Base-by-base conservation (phyloP, 1,140 invertebrate species). In the Prorops nasuta region DNA sequence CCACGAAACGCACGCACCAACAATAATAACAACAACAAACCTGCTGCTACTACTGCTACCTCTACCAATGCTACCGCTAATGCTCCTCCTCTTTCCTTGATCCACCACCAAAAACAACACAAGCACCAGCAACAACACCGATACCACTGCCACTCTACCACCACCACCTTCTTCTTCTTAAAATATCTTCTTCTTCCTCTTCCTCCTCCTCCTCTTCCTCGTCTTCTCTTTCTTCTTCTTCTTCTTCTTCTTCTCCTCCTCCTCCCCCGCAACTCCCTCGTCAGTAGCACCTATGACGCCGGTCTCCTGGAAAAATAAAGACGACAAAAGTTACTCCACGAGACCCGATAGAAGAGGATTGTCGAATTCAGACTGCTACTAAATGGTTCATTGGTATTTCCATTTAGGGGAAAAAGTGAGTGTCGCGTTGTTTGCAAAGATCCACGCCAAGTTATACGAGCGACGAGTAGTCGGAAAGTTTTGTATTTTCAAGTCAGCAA, bases 191-290 rank as follows among this genome's bases (percentile, higher is more conserved):
- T n/a, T n/a, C n/a, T n/a, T n/a, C n/a, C n/a, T n/a, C n/a, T n/a
- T n/a, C n/a, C n/a, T 49, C 43, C 34, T 8, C 34, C 55, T 17
- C 40, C 42, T 56, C 54, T 52, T 48, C 45, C 50, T 40, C 37
- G 38, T 45, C 51, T 20, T 28, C 36, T 34, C 34, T 47, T n/a
- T n/a, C 44, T 60, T 55, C 57, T 58, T 64, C 60, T 51, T 65
- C 43, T 44, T 42, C 48, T 53, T 51, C 52, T 14, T 12, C 12
- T 45, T 22, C 20, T 38, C 36, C 16, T 32, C 32, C 15, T 10
- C 6, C 14, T 44, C 41, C 31, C 32, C 21, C 40, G 21, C 16
- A 24, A 15, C 3, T 44, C 34, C 44, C 28, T 44, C 20, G 22
- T 32, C 22, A 35, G 36, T 48, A 58, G 17, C 42, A 49, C 32